Percentiles rank a stretch among this genome's conserved stretches.
Conservation (phyloP, 2,888 invertebrate genomes). For the Ophion obscuratus region DNA sequence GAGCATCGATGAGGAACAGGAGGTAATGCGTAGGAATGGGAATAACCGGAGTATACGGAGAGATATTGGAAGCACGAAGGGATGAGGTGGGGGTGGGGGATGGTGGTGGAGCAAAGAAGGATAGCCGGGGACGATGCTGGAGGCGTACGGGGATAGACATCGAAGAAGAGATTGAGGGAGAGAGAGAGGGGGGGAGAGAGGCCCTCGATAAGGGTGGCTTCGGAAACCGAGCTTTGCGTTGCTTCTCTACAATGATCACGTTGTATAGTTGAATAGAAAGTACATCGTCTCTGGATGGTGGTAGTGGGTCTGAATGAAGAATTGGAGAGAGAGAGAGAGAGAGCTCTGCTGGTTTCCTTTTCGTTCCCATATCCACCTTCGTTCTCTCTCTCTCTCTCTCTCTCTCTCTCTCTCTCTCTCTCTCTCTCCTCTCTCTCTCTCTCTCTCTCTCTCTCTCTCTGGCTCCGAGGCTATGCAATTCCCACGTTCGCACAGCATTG, state of each 20-base stretch:
- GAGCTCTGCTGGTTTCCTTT: conserved; percentile 57
- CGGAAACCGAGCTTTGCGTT: conserved; percentile 61
- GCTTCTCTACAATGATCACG: conserved; percentile 44
- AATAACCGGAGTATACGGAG: conserved; percentile 49
- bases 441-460: conserved; percentile 5
- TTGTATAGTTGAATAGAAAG: conserved; percentile 47
- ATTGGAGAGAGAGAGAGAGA: conserved; percentile 52
- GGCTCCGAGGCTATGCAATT: conserved; percentile 60
- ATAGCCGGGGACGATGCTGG: conserved; percentile 54
- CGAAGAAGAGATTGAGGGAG: conserved; percentile 42
- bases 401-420: conserved; percentile 3
- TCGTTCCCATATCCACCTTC: conserved; percentile 31
- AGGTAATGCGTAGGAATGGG: conserved; percentile 18
- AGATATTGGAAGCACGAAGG: conserved; percentile 59
- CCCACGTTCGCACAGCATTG: conserved; percentile 82
- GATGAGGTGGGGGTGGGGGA: conserved; percentile 21
- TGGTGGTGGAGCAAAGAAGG: conserved; percentile 36
- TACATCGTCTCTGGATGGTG: conserved; percentile 51
- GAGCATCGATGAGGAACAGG: conserved; percentile 40
- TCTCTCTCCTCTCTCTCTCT: conserved; percentile 3
- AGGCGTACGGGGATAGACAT: conserved; percentile 50
- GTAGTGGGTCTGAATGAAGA: conserved; percentile 60
- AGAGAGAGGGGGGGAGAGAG: conserved; percentile 42
- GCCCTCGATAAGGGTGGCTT: conserved; percentile 55
- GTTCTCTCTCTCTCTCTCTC: conserved; percentile 23